These are phyloP conservation scores for Periophthalmus magnuspinnatus DNA, from an alignment of 2,797 vertebrate species.

Conservation along the genomic window DNA sequence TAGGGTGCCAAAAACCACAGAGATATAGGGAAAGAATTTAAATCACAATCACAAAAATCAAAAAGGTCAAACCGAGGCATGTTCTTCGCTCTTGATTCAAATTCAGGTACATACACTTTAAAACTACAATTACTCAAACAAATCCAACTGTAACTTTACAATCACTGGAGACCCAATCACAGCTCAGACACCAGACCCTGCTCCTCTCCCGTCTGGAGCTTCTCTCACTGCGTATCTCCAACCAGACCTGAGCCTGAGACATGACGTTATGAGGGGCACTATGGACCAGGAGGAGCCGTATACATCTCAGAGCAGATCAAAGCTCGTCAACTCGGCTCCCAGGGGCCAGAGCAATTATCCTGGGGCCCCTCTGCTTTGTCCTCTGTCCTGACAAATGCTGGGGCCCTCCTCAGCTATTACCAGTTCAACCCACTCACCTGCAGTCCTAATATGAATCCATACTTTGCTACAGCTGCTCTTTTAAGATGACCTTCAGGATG, in stretches of 20 bases:
- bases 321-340: constrained; percentile 55
- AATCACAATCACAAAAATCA: no score
- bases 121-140: no score
- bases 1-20: background rate
- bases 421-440: constrained; percentile 35
- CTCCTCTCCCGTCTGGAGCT: constrained; percentile 27
- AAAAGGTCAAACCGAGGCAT: no score
- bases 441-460: constrained; percentile 43
- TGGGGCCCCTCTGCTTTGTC: constrained; percentile 49
- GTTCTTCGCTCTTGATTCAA: no score
- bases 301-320: constrained; percentile 67
- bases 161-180: background rate
- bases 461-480: constrained; percentile 29
- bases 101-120: no score
- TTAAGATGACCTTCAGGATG: constrained; percentile 19
- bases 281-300: constrained; percentile 58
- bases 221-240: constrained; percentile 32
- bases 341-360: constrained; percentile 76
- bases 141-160: background rate
- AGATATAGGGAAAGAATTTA: background rate
- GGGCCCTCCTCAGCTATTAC: constrained; percentile 58
- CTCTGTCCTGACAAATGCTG: constrained; percentile 71
- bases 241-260: constrained; percentile 32
- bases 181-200: constrained; percentile 1
- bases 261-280: constrained; percentile 38